Conservation (phyloP, 2,113 vertebrate genomes). For the Lepidothrix coronata region DNA sequence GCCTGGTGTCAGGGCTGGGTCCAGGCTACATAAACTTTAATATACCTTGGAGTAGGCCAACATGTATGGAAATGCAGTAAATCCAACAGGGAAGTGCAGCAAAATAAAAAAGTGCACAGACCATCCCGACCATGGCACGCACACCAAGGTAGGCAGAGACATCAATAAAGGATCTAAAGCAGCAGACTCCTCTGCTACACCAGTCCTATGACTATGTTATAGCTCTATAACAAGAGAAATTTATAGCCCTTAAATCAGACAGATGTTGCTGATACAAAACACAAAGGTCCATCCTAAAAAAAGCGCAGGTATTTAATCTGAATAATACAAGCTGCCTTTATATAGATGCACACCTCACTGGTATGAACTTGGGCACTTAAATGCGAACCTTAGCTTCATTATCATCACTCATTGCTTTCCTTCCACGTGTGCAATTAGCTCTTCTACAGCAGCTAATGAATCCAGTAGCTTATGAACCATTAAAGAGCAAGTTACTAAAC, state of each 20-base stretch:
- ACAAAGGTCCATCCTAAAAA: neutral
- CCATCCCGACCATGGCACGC: neutral
- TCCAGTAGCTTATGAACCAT: conserved; percentile 3
- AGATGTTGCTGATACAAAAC: conserved; percentile 30
- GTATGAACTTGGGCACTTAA: neutral
- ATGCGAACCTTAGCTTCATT: conserved; percentile 10
- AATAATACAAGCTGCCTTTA: neutral
- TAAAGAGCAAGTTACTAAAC: neutral
- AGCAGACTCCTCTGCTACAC: neutral
- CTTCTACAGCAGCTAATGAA: conserved; percentile 33
- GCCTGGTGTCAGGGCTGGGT: neutral
- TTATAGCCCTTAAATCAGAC: neutral
- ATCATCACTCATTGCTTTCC: conserved; percentile 21
- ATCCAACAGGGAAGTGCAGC: neutral
- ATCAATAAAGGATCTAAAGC: neutral
- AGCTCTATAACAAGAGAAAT: conserved; percentile 1
- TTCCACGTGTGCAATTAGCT: neutral
- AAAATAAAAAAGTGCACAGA: neutral
- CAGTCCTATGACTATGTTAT: neutral
- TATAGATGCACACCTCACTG: neutral
- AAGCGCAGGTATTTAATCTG: conserved; percentile 24
- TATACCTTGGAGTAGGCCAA: neutral
- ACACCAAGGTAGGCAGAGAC: neutral
- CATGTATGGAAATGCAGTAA: neutral
- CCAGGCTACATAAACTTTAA: neutral